phyloP scores from a whole-genome alignment of 2,113 vertebrate species.

The Lontra canadensis region DNA sequence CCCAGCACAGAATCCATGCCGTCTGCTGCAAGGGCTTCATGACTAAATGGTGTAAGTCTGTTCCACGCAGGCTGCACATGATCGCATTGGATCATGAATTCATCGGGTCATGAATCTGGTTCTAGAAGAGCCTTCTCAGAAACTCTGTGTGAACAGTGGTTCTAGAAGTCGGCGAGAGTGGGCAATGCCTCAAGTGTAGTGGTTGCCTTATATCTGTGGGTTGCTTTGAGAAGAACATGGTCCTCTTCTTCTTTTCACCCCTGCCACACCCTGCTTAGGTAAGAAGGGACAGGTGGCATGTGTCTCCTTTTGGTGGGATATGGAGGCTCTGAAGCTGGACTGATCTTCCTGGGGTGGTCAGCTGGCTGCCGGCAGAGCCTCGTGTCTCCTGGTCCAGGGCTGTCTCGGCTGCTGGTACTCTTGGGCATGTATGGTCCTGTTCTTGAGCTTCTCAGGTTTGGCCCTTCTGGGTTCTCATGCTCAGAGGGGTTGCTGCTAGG shows the following conservation, averaged over 20 bases:
- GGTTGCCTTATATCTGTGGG: neutral
- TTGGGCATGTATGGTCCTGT: neutral
- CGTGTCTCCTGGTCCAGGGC: neutral
- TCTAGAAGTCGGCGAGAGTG: neutral
- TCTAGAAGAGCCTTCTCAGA: neutral
- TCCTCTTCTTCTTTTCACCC: neutral
- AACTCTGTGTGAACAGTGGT: fast-evolving
- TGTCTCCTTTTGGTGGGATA: neutral
- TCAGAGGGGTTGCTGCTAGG: neutral
- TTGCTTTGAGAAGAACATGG: neutral
- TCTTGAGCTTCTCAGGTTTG: neutral
- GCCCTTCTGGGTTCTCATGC: neutral
- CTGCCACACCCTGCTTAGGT: neutral
- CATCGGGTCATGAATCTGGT: neutral
- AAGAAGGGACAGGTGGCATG: neutral
- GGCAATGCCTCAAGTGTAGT: fast-evolving
- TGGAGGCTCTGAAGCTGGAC: neutral
- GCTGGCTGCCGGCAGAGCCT: neutral
- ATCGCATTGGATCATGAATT: neutral
- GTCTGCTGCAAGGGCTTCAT: neutral
- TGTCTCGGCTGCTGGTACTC: neutral
- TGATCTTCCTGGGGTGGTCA: neutral
- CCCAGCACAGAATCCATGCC: fast-evolving
- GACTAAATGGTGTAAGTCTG: neutral
- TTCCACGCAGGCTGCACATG: fast-evolving